Conservation (phyloP, 2,797 vertebrate genomes). For the Mallotus villosus region DNA sequence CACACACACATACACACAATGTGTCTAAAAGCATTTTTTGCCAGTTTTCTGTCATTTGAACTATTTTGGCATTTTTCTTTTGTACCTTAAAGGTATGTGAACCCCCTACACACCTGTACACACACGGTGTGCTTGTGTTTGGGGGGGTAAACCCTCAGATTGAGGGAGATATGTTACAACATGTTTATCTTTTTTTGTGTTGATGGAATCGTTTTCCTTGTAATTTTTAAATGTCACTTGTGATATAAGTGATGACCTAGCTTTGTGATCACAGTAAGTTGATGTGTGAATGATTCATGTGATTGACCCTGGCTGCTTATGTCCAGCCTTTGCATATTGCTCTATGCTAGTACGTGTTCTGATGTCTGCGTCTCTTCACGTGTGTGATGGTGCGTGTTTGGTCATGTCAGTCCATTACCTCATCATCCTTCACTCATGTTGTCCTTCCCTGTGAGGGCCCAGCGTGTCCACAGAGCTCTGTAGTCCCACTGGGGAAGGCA, state of each 20-base stretch:
- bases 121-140: constrained; percentile 59
- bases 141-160: constrained; percentile 74
- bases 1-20: constrained; percentile 6
- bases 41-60: constrained; percentile 51
- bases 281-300: constrained; percentile 38
- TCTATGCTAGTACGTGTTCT: constrained; percentile 44
- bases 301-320: constrained; percentile 29
- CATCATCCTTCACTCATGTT: constrained; percentile 5
- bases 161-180: constrained; percentile 70
- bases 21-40: constrained; percentile 39
- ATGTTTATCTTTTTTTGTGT: constrained; percentile 50
- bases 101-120: constrained; percentile 47
- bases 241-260: constrained; percentile 29
- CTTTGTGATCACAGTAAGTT: constrained; percentile 38
- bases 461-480: too few species aligned
- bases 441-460: neutral
- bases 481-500: too few species aligned
- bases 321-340: constrained; percentile 38
- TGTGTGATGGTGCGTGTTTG: constrained; percentile 27
- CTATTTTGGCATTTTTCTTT: constrained; percentile 67
- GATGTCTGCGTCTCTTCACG: constrained; percentile 9
- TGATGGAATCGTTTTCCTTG: constrained; percentile 39
- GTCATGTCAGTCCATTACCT: constrained; percentile 14
- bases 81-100: constrained; percentile 82
- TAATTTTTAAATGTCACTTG: constrained; percentile 46